Evolutionary conservation across 2,888 invertebrate species (phyloP).

Genomic region (Eupithecia abbreviata): DNA sequence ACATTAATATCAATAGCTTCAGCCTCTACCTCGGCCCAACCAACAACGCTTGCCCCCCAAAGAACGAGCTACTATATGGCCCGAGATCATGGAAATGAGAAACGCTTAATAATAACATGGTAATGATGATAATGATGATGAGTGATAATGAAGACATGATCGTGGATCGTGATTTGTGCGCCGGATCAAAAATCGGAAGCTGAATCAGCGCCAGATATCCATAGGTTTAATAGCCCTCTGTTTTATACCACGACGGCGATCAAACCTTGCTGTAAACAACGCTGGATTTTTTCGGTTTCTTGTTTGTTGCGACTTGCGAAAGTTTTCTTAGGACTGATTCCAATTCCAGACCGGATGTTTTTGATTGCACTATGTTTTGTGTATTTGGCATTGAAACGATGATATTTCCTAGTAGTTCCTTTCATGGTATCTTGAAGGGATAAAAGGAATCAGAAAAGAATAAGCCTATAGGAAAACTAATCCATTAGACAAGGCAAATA

Average conservation of each 20-base stretch:
- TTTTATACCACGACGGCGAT: constrained; percentile 30
- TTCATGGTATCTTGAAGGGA: not conserved
- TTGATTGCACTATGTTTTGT: not conserved
- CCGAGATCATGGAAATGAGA: no score
- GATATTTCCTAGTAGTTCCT: not conserved
- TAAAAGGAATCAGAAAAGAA: not conserved
- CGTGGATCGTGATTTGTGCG: constrained; percentile 7
- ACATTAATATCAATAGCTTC: no score
- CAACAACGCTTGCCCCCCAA: no score
- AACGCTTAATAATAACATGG: no score
- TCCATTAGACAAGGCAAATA: not conserved
- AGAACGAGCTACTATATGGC: no score
- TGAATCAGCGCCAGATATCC: constrained; percentile 27
- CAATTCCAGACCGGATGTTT: constrained; percentile 8
- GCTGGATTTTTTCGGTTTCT: constrained; percentile 2
- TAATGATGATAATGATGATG: no score
- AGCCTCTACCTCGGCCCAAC: no score
- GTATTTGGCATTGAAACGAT: not conserved
- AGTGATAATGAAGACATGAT: not conserved
- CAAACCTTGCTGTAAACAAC: constrained; percentile 22
- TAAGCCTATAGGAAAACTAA: not conserved
- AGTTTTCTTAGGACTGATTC: constrained; percentile 14
- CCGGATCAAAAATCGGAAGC: constrained; percentile 26
- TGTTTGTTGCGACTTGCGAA: not conserved
- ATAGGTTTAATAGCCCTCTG: constrained; percentile 27